phyloP scores from a whole-genome alignment of 2,888 invertebrate species.

The Drosophila parthenogenetica region DNA sequence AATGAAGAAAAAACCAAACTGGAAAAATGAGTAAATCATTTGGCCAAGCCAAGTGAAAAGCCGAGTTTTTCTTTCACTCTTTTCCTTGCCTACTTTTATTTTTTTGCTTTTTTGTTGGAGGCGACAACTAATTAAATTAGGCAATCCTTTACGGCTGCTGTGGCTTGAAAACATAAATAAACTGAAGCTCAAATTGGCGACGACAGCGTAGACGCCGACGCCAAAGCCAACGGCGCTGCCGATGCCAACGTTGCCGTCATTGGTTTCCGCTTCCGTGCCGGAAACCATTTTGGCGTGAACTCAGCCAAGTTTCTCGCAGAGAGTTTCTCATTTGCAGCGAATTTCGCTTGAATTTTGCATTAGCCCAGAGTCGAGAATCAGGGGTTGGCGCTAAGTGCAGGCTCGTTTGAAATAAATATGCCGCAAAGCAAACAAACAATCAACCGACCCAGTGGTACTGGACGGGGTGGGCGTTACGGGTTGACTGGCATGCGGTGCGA shows the following conservation, averaged over 20 bases:
- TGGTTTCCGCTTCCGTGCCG: constrained; percentile 76
- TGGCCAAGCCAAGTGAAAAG: constrained; percentile 63
- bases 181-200: constrained; percentile 27
- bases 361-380: constrained; percentile 48
- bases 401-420: constrained; percentile 81
- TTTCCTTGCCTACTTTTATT: background rate
- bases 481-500: constrained; percentile 1
- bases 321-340: constrained; percentile 72
- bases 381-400: constrained; percentile 68
- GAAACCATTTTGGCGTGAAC: constrained; percentile 79
- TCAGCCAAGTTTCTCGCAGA: constrained; percentile 48
- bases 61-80: constrained; percentile 22
- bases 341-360: constrained; percentile 78
- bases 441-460: constrained; percentile 41
- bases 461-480: background rate
- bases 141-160: constrained; percentile 68
- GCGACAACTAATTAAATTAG: constrained; percentile 77
- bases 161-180: constrained; percentile 75
- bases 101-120: constrained; percentile 26
- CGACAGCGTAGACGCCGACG: constrained; percentile 11
- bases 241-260: constrained; percentile 45
- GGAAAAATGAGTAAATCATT: constrained; percentile 68
- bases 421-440: constrained; percentile 81
- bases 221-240: constrained; percentile 5
- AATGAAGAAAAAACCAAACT: constrained; percentile 11